Evolutionary conservation across 1,140 invertebrate genomes (phyloP).

Genomic region (Meteorus sp.): DNA sequence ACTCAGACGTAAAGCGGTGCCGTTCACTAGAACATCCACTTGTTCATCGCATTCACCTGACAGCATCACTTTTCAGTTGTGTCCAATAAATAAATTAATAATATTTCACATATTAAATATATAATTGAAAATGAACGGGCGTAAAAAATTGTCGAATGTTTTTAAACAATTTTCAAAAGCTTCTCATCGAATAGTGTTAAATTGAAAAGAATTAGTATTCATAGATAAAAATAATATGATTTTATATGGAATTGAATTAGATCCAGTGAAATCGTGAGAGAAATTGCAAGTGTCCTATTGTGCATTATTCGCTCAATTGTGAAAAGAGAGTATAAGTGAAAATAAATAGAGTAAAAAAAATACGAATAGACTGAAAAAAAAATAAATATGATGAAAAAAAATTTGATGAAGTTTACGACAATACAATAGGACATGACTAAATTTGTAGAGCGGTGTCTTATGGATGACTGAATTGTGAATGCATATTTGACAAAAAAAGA

Average conservation of each 20-base stretch:
- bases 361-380: background rate
- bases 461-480: conserved; percentile 12
- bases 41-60: conserved; percentile 41
- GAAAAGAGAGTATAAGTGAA: conserved; percentile 4
- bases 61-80: conserved; percentile 33
- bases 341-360: background rate
- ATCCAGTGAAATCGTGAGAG: conserved; percentile 21
- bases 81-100: background rate
- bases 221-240: background rate
- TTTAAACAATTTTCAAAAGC: too few species aligned
- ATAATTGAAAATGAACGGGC: background rate
- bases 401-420: too few species aligned
- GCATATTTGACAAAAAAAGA: background rate
- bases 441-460: background rate
- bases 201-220: background rate
- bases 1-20: conserved; percentile 48
- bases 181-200: background rate
- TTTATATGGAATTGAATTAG: background rate
- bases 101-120: background rate
- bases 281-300: conserved; percentile 2
- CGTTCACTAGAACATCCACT: conserved; percentile 47
- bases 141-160: too few species aligned
- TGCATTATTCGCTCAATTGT: background rate
- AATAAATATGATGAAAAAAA: background rate
- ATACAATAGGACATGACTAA: conserved; percentile 8